These are phyloP conservation scores for Pinctada fucata DNA, from an alignment of 2,888 invertebrate genomes.

Conservation along the genomic window DNA sequence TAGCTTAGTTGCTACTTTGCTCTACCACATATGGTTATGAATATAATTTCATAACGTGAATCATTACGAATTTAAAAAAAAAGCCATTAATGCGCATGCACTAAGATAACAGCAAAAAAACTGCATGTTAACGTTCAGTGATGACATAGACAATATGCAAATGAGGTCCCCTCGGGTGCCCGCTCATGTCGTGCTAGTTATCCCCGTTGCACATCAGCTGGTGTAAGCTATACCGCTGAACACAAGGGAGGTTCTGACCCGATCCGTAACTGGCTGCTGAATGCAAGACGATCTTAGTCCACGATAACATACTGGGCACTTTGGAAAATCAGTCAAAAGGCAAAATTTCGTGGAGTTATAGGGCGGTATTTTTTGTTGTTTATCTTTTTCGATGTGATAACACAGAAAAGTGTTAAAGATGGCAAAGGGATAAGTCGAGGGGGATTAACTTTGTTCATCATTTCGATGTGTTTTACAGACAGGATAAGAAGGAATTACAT, in stretches of 20 bases:
- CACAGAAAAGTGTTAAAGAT: conserved; percentile 31
- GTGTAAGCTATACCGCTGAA: not conserved
- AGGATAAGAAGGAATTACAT: not conserved
- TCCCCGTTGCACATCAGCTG: not conserved
- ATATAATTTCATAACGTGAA: no score
- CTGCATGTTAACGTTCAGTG: no score
- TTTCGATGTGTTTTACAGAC: not conserved
- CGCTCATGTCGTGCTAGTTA: not conserved
- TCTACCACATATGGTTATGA: no score
- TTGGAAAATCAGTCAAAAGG: no score
- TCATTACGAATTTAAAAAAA: no score
- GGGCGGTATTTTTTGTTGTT: not conserved
- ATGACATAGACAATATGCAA: no score
- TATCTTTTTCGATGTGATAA: conserved; percentile 6
- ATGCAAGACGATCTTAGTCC: not conserved
- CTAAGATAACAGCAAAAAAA: no score
- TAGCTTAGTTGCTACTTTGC: no score
- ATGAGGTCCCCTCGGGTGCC: not conserved
- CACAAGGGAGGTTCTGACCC: not conserved
- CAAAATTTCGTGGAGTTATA: not conserved
- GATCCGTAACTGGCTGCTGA: not conserved
- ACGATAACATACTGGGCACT: not conserved
- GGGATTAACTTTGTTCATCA: not conserved
- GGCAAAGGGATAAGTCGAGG: not conserved
- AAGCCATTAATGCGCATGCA: no score